Conservation (phyloP, 2,888 invertebrate species). For the Amphipoea oculea region DNA sequence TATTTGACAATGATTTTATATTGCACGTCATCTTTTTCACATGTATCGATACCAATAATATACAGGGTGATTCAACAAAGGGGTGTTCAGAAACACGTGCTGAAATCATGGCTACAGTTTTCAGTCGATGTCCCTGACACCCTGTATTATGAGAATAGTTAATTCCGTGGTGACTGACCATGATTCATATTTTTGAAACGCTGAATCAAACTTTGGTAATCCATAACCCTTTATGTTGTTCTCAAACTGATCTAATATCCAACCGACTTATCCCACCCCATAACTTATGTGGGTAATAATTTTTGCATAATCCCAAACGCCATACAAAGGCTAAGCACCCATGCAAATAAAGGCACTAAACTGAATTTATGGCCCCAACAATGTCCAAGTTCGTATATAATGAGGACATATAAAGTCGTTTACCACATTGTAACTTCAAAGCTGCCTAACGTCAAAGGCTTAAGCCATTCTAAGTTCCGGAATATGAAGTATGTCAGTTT, state of each 20-base stretch:
- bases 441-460: constrained; percentile 45
- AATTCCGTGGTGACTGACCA: not conserved
- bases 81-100: not conserved
- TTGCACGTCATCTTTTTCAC: not conserved
- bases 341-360: constrained; percentile 66
- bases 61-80: not conserved
- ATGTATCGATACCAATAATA: not conserved
- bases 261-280: constrained; percentile 19
- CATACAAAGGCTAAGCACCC: constrained; percentile 54
- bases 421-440: constrained; percentile 65
- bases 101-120: not conserved
- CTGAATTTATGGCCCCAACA: constrained; percentile 65
- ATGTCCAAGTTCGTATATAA: constrained; percentile 62
- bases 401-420: constrained; percentile 59
- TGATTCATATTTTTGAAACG: not conserved
- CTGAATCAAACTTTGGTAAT: constrained; percentile 11
- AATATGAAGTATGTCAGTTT: constrained; percentile 21
- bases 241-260: constrained; percentile 40
- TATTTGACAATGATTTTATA: not conserved
- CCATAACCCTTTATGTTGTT: constrained; percentile 10
- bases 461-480: constrained; percentile 27
- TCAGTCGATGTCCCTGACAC: not conserved
- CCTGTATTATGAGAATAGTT: not conserved
- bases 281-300: constrained; percentile 49
- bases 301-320: constrained; percentile 63